Evolutionary conservation across 2,888 invertebrate genomes (phyloP).

Genomic region (Drosophila nr. medialis): DNA sequence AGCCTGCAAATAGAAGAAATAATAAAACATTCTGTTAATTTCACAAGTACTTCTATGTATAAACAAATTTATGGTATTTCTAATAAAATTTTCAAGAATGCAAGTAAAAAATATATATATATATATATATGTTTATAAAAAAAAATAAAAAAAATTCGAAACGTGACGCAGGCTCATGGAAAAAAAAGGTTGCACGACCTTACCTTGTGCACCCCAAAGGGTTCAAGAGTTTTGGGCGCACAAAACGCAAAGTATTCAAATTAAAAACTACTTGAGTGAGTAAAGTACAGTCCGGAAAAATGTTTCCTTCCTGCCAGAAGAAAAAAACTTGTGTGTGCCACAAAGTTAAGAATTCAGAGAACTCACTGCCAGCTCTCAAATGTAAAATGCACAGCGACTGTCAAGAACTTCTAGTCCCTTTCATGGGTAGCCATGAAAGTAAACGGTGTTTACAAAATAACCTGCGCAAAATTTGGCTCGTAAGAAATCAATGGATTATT

Average conservation of each 20-base stretch:
- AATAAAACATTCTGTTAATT: constrained; percentile 42
- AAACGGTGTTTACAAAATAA: not conserved
- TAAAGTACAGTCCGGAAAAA: constrained; percentile 57
- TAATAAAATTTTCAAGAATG: constrained; percentile 44
- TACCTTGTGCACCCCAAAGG: constrained; percentile 12
- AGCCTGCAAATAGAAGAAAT: constrained; percentile 86
- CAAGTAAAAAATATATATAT: constrained; percentile 16
- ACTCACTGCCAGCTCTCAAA: constrained; percentile 12
- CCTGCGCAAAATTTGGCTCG: not conserved
- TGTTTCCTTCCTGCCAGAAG: constrained; percentile 61
- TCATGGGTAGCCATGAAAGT: constrained; percentile 4
- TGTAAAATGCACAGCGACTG: constrained; percentile 20
- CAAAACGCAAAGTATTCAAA: constrained; percentile 72
- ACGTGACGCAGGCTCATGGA: not conserved
- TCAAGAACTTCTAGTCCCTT: constrained; percentile 1
- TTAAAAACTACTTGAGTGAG: constrained; percentile 73
- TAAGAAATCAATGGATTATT: not conserved
- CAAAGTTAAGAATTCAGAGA: constrained; percentile 30
- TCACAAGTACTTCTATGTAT: constrained; percentile 26
- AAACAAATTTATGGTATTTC: constrained; percentile 39
- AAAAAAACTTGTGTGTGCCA: constrained; percentile 25
- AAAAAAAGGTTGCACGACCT: constrained; percentile 3
- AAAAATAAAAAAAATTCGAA: not conserved
- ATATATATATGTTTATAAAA: not conserved
- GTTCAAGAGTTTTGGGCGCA: constrained; percentile 42